Evolutionary conservation across 2,797 vertebrate genomes (phyloP).

Genomic region (Ataeniobius toweri): DNA sequence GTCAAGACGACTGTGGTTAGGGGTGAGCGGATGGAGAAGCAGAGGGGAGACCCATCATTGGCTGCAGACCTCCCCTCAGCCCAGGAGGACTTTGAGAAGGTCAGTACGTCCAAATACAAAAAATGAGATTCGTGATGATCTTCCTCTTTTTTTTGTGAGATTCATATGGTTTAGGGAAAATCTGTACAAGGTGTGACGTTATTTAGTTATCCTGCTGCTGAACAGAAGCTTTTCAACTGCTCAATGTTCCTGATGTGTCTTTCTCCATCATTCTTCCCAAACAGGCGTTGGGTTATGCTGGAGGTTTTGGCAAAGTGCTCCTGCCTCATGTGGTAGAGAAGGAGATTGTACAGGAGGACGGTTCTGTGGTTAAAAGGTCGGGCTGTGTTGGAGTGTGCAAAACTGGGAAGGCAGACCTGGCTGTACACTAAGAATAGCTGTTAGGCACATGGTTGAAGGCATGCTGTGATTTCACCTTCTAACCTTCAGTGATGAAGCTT

Average conservation of each 20-base stretch:
- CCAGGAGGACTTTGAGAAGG: conserved; percentile 97
- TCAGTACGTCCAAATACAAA: conserved; percentile 49
- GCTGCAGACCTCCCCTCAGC: conserved; percentile 91
- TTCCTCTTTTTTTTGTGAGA: background rate
- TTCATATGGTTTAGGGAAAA: background rate
- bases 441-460: conserved; percentile 17
- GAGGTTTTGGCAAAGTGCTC: conserved; percentile 85
- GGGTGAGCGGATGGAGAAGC: conserved; percentile 91
- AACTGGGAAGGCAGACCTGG: background rate
- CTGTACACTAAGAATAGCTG: background rate
- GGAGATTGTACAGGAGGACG: conserved; percentile 88
- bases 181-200: background rate
- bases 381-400: conserved; percentile 68
- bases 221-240: background rate
- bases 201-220: background rate
- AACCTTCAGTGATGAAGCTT: background rate
- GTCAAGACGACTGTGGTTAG: conserved; percentile 91
- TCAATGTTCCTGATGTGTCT: background rate
- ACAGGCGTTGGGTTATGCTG: conserved; percentile 91
- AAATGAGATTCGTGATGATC: background rate
- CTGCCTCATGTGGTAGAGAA: conserved; percentile 89
- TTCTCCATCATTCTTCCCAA: conserved; percentile 34
- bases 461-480: conserved; percentile 31
- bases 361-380: conserved; percentile 95
- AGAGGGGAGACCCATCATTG: conserved; percentile 86